Conservation (phyloP, 2,113 vertebrate species). For the Neodontobutis hainanensis region DNA sequence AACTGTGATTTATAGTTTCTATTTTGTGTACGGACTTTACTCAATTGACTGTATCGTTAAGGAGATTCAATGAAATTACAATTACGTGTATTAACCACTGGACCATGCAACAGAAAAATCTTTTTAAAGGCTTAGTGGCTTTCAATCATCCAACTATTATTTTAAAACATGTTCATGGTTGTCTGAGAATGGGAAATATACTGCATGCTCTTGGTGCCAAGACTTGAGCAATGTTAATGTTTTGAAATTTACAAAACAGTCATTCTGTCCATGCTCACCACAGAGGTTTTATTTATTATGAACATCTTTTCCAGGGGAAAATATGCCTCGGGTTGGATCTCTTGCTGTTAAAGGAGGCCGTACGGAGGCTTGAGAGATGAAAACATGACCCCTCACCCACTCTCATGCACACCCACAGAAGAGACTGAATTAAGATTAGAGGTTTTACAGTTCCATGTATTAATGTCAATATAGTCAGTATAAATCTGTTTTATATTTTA, state of each 20-base stretch:
- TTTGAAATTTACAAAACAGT: conserved; percentile 10
- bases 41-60: neutral
- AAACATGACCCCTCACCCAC: conserved; percentile 33
- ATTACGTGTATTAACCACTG: neutral
- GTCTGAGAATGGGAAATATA: conserved; percentile 8
- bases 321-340: conserved; percentile 10
- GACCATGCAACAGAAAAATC: neutral
- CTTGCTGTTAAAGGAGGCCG: neutral
- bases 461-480: neutral
- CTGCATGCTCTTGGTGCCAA: neutral
- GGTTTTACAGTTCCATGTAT: neutral
- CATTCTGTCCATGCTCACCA: conserved; percentile 6
- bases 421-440: neutral
- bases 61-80: neutral
- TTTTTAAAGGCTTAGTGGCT: conserved; percentile 2
- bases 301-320: conserved; percentile 1
- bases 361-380: neutral
- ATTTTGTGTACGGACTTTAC: neutral
- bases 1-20: neutral
- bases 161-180: conserved; percentile 4
- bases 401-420: conserved; percentile 16
- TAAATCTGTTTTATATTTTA: too few species aligned
- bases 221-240: conserved; percentile 28
- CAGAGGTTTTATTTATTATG: conserved; percentile 3
- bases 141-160: neutral